These are phyloP conservation scores for Zeuzera pyrina DNA, from an alignment of 2,888 invertebrate genomes.

Conservation along the genomic window DNA sequence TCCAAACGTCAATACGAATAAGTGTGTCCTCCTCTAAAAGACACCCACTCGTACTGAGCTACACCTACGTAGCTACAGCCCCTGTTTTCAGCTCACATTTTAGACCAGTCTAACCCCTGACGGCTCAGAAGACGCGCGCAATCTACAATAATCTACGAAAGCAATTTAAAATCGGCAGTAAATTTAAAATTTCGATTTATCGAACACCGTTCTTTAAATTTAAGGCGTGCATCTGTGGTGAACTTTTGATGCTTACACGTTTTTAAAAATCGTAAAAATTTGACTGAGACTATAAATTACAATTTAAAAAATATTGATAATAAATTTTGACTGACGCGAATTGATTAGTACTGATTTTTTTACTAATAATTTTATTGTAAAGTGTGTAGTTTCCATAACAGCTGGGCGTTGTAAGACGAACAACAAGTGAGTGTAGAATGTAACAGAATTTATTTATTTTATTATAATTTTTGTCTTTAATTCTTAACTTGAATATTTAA, in stretches of 20 bases:
- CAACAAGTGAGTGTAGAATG: slow-evolving; percentile 15
- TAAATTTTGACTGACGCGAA: no score
- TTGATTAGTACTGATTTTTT: no score
- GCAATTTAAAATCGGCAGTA: slow-evolving; percentile 14
- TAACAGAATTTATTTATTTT: no score
- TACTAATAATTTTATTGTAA: no score
- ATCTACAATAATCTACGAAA: slow-evolving; percentile 1
- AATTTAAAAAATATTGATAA: no score
- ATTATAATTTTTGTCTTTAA: no score
- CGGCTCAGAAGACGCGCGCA: slow-evolving; percentile 25
- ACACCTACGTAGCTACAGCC: slow-evolving; percentile 42
- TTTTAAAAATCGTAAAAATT: background rate
- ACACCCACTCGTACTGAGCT: slow-evolving; percentile 48
- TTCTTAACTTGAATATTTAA: no score
- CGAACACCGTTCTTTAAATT: slow-evolving; percentile 13
- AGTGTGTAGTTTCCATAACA: no score
- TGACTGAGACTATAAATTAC: background rate
- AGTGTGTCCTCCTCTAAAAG: slow-evolving; percentile 28
- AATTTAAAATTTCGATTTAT: slow-evolving; percentile 9
- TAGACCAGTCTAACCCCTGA: slow-evolving; percentile 38
- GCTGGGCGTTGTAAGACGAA: slow-evolving; percentile 17
- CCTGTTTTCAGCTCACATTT: slow-evolving; percentile 50
- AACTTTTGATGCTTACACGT: slow-evolving; percentile 25
- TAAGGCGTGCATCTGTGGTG: slow-evolving; percentile 27
- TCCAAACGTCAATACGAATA: slow-evolving; percentile 11